Percentiles rank a stretch among this genome's conserved stretches.
These are phyloP conservation scores for Epistrophe grossulariae DNA, from an alignment of 2,888 invertebrate species.

Conservation along the genomic window DNA sequence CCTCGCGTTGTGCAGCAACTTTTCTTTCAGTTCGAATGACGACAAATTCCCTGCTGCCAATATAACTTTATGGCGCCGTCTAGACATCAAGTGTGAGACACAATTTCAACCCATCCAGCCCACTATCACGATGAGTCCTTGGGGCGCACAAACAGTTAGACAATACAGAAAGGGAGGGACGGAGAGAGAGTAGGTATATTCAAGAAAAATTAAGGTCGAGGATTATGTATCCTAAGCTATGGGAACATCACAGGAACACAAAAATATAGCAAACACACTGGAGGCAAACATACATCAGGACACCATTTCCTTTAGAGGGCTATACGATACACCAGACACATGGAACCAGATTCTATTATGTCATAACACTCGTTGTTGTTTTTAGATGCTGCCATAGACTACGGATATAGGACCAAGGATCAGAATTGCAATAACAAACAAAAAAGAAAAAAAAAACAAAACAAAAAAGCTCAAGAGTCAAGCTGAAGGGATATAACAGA, in stretches of 20 bases:
- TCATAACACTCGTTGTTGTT: conserved; percentile 47
- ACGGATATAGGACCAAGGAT: conserved; percentile 25
- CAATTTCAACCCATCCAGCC: conserved; percentile 4
- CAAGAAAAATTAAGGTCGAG: conserved; percentile 61
- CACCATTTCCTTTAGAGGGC: conserved; percentile 16
- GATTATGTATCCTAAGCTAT: conserved; percentile 41
- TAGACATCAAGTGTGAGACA: conserved; percentile 61
- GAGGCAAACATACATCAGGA: conserved; percentile 23
- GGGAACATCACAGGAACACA: background rate
- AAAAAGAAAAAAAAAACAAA: conserved; percentile 12
- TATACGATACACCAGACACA: conserved; percentile 28
- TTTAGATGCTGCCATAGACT: conserved; percentile 38
- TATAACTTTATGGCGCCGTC: conserved; percentile 69
- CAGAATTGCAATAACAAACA: conserved; percentile 11
- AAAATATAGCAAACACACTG: conserved; percentile 4
- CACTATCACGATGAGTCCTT: conserved; percentile 20
- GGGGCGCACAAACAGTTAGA: conserved; percentile 37
- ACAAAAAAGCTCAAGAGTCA: conserved; percentile 19
- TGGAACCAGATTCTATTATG: conserved; percentile 57
- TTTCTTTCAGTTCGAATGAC: conserved; percentile 56
- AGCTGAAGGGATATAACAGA: conserved; percentile 36
- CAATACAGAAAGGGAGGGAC: background rate
- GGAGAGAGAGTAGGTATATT: background rate
- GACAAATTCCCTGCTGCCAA: conserved; percentile 59
- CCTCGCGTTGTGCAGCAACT: conserved; percentile 24